Evolutionary conservation across 2,888 invertebrate species (phyloP), one percentile per base, ranked within the genome.

Genomic region (Nemapogon koenigi): DNA sequence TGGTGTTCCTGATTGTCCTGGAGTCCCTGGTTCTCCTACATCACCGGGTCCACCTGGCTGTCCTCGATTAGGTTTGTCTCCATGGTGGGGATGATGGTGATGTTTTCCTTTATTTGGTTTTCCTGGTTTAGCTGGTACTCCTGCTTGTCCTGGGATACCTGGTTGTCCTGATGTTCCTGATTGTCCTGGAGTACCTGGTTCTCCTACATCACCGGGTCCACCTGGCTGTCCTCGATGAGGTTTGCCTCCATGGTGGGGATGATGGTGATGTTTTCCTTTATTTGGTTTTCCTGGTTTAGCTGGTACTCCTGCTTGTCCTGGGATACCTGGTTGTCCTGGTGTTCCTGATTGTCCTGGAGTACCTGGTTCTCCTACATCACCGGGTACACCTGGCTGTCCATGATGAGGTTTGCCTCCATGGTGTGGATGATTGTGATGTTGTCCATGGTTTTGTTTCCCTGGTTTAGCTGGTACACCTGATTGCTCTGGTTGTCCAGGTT

Each of bases 161-260:
- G 36, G 27, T 26, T 8, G 11, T 4, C 10, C 27, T 16, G 26
- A n/a, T 35, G 3, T 35, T n/a, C 27, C 31, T 30, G 41, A 38
- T 14, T 29, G 8, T 0, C 11, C 18, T 15, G 38, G 31, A 15
- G 13, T 19, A 6, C 31, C 22, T 31, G 22, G 32, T 17, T 3
- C 11, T 27, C 27, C 33, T 39, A 33, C 33, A 17, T 2, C 22
- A 17, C 28, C 25, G 32, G 39, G 39, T 7, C 7, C 7, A 7
- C 28, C 28, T 22, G 16, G 38, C 1, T 32, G 25, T 17, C 14
- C 10, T 13, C n/a, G 31, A 3, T 37, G 15, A 19, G 38, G 25
- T n/a, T 19, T 17, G n/a, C 16, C 17, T n/a, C n/a, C n/a, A n/a
- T n/a, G n/a, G n/a, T n/a, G n/a, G n/a, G n/a, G n/a, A n/a, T n/a